Conservation (phyloP, 2,113 vertebrate species). For the Callospermophilus lateralis region DNA sequence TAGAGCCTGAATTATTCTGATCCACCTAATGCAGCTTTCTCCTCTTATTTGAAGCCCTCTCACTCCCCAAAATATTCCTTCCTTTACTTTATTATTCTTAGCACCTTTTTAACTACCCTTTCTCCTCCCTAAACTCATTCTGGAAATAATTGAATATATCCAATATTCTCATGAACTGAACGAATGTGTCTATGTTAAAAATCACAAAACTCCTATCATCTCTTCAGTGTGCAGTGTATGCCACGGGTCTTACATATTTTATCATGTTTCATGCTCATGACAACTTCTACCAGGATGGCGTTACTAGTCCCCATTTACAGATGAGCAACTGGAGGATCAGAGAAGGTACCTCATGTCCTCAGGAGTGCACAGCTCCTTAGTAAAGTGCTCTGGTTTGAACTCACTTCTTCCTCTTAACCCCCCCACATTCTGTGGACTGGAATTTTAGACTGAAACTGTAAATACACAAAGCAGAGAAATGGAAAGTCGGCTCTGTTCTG, state of each 20-base stretch:
- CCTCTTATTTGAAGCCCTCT: background rate
- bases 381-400: background rate
- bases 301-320: background rate
- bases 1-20: background rate
- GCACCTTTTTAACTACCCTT: background rate
- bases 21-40: background rate
- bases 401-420: background rate
- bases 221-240: background rate
- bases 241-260: background rate
- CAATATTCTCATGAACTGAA: background rate
- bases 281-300: background rate
- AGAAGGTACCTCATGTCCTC: background rate
- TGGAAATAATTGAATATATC: background rate
- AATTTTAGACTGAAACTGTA: background rate
- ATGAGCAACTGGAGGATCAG: background rate
- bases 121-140: background rate
- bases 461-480: background rate
- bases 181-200: background rate
- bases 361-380: too few relatives aligned
- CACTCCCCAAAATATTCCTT: background rate
- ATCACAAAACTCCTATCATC: background rate
- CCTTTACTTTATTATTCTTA: background rate
- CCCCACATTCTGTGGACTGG: too few relatives aligned
- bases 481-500: background rate
- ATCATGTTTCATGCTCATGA: background rate